Base-by-base conservation (phyloP, 2,888 invertebrate genomes). In the Cryptophagus acutangulus region DNA sequence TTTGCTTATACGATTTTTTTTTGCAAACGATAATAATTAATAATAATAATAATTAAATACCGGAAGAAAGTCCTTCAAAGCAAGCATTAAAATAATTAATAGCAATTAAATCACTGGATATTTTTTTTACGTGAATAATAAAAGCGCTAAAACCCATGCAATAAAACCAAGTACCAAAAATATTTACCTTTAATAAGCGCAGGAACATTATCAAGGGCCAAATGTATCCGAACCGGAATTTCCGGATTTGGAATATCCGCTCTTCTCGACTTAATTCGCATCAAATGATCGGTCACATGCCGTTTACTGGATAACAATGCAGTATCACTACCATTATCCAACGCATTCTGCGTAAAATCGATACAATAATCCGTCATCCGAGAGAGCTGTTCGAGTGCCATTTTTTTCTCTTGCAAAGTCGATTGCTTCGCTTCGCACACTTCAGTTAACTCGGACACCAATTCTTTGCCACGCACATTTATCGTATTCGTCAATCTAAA, bases 221-320 rank as follows among this genome's bases (percentile, higher is more conserved):
- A 74, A 65, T 83, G 79, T 66, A 89, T 87, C 59, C 88, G 76
- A 50, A 89, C 87, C 20, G 88, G 88, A 54, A 89, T 87, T 72
- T 89, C 88, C 12, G 89, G 89, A 75, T 89, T 89, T 50, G 89
- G 89, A 64, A 89, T 88, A 71, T 89, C 88, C 2, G 88, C 88
- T 56, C 88, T 76, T 47, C 85, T 81, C 58, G 82, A 81, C 71
- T 88, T 89, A 59, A 89, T 82, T 63, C 87, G 77, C 69, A 85
- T 85, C 57, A 88, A 73, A 71, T 88, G 87, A 51, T 77, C 76
- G 33, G 81, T 79, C 43, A 80, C 75, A 50, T 79, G 82, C 72
- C 82, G 84, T 76, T 89, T 90, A 69, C 84, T 82, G 66, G 84
- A 84, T 49, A 91, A 73, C 56, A 91, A 75, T 30, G 90, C 89